phyloP scores from a whole-genome alignment of 2,113 vertebrate genomes.

The Aphyosemion australe region DNA sequence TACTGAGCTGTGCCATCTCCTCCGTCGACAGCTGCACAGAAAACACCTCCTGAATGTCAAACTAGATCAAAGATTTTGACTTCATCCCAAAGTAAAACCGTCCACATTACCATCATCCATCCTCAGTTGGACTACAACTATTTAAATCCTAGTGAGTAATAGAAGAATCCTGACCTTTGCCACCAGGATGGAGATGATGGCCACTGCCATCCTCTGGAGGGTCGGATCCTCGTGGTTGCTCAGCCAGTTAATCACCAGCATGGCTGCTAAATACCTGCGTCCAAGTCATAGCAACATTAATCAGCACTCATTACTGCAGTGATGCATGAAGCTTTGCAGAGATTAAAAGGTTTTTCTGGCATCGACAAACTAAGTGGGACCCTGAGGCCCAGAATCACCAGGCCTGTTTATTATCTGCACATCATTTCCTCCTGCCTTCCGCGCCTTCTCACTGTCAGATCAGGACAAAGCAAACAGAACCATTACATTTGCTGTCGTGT shows the following conservation, averaged over 20 bases:
- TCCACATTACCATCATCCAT: no score
- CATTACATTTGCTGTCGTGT: no score
- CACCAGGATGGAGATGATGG: conserved; percentile 91
- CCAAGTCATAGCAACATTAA: conserved; percentile 19
- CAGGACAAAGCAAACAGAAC: no score
- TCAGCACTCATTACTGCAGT: no score
- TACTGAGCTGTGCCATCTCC: conserved; percentile 87
- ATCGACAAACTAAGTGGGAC: no score
- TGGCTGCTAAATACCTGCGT: conserved; percentile 89
- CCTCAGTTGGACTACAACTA: no score
- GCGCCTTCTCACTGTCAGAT: no score
- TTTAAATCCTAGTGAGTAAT: conserved; percentile 7
- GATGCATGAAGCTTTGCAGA: no score
- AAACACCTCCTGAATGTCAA: conserved; percentile 24
- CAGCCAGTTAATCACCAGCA: conserved; percentile 93
- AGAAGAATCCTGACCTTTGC: conserved; percentile 84
- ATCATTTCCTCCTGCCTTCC: no score
- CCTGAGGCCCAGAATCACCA: no score
- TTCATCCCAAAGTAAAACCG: background rate
- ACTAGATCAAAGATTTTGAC: background rate
- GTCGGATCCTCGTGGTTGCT: conserved; percentile 90
- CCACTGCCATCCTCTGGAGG: conserved; percentile 93
- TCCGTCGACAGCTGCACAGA: conserved; percentile 87
- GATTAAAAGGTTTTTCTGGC: no score
- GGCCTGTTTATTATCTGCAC: no score